These are phyloP conservation scores for Manduca sexta DNA, from an alignment of 1,140 invertebrate species.

Conservation along the genomic window DNA sequence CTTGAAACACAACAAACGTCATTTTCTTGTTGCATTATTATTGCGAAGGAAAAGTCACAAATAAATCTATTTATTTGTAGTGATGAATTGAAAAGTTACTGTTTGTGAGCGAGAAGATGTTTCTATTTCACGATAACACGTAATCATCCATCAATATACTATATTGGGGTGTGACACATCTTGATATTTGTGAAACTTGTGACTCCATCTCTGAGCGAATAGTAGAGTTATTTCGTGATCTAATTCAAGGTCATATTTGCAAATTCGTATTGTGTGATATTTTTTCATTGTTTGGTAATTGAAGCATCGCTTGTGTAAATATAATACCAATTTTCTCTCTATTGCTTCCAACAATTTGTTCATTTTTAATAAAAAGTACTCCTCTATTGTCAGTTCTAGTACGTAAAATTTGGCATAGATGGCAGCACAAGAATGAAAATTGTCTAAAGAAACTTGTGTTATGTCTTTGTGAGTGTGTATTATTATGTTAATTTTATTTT, in stretches of 20 bases:
- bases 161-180: slow-evolving; percentile 60
- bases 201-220: slow-evolving; percentile 29
- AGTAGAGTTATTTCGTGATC: slow-evolving; percentile 1
- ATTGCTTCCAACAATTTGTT: no score
- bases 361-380: no score
- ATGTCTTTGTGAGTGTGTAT: no score
- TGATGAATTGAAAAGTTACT: slow-evolving; percentile 56
- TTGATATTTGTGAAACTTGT: slow-evolving; percentile 23
- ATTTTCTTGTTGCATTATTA: slow-evolving; percentile 61
- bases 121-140: slow-evolving; percentile 63
- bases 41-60: slow-evolving; percentile 48
- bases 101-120: slow-evolving; percentile 25
- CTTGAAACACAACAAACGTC: slow-evolving; percentile 53
- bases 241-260: slow-evolving; percentile 9
- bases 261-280: not conserved
- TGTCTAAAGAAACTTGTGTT: no score
- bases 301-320: no score
- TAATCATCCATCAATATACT: slow-evolving; percentile 42
- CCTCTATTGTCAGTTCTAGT: not conserved
- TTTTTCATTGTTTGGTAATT: no score
- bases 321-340: no score
- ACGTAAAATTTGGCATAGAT: not conserved
- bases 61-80: slow-evolving; percentile 32
- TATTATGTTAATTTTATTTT: no score
- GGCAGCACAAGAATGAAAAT: not conserved